Evolutionary conservation across 37 sponge, comb jelly and placozoan genomes (phyloP).

Genomic region (Aplysina aerophoba): DNA sequence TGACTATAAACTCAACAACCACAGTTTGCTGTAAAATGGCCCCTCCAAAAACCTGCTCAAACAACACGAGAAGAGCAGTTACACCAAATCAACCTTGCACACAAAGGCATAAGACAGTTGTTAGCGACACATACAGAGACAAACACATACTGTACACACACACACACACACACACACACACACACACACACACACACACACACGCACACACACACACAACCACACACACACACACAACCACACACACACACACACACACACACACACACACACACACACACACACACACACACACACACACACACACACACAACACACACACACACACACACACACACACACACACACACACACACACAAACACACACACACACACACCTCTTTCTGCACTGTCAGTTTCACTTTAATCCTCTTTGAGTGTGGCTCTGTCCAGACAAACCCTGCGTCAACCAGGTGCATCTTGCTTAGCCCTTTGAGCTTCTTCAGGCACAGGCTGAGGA

Average conservation of each 20-base stretch:
- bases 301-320: no score
- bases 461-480: conserved; percentile 80
- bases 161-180: conserved; percentile 1
- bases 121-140: neutral
- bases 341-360: no score
- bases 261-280: neutral
- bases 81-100: neutral
- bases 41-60: conserved; percentile 61
- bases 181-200: conserved; percentile 3
- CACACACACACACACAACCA: neutral
- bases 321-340: neutral
- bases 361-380: no score
- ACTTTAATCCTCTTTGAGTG: conserved; percentile 97
- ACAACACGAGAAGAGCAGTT: neutral
- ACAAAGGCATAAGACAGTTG: neutral
- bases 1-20: conserved; percentile 94
- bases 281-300: no score
- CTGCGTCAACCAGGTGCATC: conserved; percentile 94
- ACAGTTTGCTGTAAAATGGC: conserved; percentile 91
- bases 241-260: neutral
- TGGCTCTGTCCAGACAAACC: conserved; percentile 98
- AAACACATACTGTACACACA: neutral
- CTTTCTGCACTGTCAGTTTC: conserved; percentile 93
- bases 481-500: conserved; percentile 92
- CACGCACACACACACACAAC: neutral